Percentiles rank a stretch among this genome's conserved stretches.
Evolutionary conservation across 2,113 vertebrate genomes (phyloP).

Genomic region (Aramus guarauna): DNA sequence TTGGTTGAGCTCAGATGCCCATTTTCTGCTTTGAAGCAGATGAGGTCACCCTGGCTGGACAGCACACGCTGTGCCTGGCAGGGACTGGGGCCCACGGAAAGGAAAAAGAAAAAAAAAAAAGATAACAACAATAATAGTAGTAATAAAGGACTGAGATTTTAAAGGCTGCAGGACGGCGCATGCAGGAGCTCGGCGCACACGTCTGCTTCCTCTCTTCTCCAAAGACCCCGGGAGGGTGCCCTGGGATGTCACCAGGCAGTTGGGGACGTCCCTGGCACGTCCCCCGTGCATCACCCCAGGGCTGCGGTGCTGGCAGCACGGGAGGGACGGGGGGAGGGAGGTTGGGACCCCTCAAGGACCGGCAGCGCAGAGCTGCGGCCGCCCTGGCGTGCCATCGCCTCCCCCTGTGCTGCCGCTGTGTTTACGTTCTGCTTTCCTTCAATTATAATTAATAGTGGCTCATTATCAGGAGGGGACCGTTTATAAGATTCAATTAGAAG

Average conservation of each 20-base stretch:
- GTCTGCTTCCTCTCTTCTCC: not conserved
- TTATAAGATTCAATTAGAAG: constrained; percentile 70
- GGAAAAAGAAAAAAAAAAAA: not conserved
- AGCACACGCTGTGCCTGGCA: constrained; percentile 43
- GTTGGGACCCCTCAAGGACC: not conserved
- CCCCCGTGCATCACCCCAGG: rapidly evolving
- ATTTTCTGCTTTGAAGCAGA: constrained; percentile 34
- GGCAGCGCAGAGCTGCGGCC: not conserved
- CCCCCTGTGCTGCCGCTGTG: not conserved
- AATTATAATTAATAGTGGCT: constrained; percentile 56
- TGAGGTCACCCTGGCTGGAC: constrained; percentile 55
- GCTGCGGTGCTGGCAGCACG: rapidly evolving
- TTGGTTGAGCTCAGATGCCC: constrained; percentile 45
- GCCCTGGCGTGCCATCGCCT: not conserved
- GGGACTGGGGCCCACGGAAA: not conserved
- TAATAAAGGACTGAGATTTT: not conserved
- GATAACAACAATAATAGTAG: not conserved
- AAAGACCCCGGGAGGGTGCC: not conserved
- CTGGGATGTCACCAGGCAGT: not conserved
- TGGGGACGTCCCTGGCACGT: not conserved
- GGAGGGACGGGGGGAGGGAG: not conserved
- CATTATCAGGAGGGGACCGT: constrained; percentile 65
- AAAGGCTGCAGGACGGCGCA: not conserved
- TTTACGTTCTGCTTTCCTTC: constrained; percentile 57
- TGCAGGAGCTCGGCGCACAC: not conserved